These are phyloP conservation scores for Torymus auratus DNA, from an alignment of 2,888 invertebrate species.

Conservation along the genomic window DNA sequence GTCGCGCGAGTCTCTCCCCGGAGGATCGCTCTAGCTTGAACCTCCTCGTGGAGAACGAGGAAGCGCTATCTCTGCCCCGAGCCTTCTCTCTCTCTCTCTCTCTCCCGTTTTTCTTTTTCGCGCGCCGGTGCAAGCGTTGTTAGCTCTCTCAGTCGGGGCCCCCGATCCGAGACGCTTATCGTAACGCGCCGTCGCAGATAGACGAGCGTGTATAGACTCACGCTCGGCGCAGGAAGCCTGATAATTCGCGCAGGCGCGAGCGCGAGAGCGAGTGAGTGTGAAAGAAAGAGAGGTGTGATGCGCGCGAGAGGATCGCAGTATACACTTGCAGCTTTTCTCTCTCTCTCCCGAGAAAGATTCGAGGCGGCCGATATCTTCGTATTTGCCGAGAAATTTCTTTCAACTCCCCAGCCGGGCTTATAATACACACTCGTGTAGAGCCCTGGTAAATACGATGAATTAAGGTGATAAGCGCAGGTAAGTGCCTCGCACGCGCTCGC, in stretches of 20 bases:
- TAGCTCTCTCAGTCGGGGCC: no score
- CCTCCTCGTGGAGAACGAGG: constrained; percentile 33
- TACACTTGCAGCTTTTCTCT: not conserved
- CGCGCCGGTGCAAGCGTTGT: no score
- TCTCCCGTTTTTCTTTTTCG: no score
- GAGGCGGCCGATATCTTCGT: constrained; percentile 38
- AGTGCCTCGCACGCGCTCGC: not conserved
- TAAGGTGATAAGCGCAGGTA: constrained; percentile 44
- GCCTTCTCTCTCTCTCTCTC: not conserved
- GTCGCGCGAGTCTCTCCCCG: not conserved
- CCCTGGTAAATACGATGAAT: constrained; percentile 45
- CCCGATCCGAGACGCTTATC: no score
- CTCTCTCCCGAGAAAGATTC: constrained; percentile 25
- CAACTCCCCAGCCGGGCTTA: constrained; percentile 24
- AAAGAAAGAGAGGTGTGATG: not conserved
- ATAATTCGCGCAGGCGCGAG: not conserved
- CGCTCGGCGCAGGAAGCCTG: no score
- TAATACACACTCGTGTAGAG: constrained; percentile 31
- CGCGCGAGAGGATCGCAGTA: not conserved
- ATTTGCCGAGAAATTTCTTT: constrained; percentile 50
- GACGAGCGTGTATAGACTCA: not conserved
- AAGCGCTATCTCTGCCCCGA: constrained; percentile 30
- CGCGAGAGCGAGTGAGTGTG: not conserved
- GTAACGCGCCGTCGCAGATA: not conserved
- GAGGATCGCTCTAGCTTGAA: constrained; percentile 10